Evolutionary conservation across 2,113 vertebrate species (phyloP), one percentile per base, ranked within the genome.

Genomic region (Lates calcarifer): DNA sequence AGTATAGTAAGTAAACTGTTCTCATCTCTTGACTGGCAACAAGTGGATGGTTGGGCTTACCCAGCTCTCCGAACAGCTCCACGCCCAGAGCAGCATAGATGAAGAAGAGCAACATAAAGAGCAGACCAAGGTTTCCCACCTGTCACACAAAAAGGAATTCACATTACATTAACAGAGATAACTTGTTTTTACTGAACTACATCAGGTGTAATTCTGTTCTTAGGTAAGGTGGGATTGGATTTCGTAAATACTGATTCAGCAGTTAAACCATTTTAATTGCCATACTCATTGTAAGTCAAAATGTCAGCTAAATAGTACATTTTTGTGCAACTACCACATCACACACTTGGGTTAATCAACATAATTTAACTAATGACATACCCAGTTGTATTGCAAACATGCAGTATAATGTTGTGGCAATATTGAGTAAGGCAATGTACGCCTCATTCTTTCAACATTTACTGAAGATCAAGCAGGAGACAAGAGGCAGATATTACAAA

Each of bases 101-200:
- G 90, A 95, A 95, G 76, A 95, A 95, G 53, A 95, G 91, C 65
- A 95, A 70, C 93, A 95, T 93, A 83, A 95, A 95, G 69, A 95
- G 94, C 24, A 95, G 91, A 3, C 95, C 95, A 5, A 95, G 89
- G 76, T 95, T 95, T 43, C 94, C 95, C 87, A 95, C 95, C 95
- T 95, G 91, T 26, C 60, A 51, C 39, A 81, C 58, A 91, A 11
- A 72, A 41, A 82, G 41, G 4, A 43, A 49, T 28, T 33, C 28
- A 71, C 39, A 51, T 22, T 37, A 18, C 3, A 5, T 29, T 5
- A 49, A 24, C 5, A 15, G 1, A 8, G 0, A 8, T 20, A 14
- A 62, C 1, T 3, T 62, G 45, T 24, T 57, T 49, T 24, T 2
- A 15, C 0, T 11, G 3, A 26, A n/a, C 8, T 51, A 9, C 10